Conservation (phyloP, 2,797 vertebrate genomes). For the Thaleichthys pacificus region DNA sequence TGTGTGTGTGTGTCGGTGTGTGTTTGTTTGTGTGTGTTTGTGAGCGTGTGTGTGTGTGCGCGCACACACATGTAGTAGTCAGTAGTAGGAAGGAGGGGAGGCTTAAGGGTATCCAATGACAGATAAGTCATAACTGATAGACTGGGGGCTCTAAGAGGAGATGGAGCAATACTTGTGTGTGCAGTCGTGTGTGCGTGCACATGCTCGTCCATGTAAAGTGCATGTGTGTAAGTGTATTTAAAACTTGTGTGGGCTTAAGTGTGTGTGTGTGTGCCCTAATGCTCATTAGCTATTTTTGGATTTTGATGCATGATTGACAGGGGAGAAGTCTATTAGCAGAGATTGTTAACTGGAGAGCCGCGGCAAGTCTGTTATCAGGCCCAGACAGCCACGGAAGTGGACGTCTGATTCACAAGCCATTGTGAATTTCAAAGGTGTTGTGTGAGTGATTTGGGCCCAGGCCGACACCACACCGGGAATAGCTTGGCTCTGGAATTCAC, state of each 20-base stretch:
- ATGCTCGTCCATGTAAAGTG: slow-evolving; percentile 12
- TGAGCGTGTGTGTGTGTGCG: background rate
- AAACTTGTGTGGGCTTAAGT: slow-evolving; percentile 32
- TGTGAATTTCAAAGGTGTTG: slow-evolving; percentile 82
- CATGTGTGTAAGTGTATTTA: slow-evolving; percentile 8
- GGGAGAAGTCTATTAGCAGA: slow-evolving; percentile 82
- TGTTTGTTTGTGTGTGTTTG: slow-evolving; percentile 1
- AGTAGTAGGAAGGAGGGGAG: background rate
- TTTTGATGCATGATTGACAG: slow-evolving; percentile 79
- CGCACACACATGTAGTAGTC: background rate
- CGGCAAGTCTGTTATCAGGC: slow-evolving; percentile 78
- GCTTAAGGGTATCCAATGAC: slow-evolving; percentile 22
- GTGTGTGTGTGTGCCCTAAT: slow-evolving; percentile 10
- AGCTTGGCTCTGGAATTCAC: slow-evolving; percentile 58
- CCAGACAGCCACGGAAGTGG: slow-evolving; percentile 76
- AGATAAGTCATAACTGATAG: slow-evolving; percentile 42
- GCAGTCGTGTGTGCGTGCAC: slow-evolving; percentile 3
- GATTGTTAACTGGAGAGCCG: slow-evolving; percentile 76
- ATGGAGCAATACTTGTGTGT: slow-evolving; percentile 9
- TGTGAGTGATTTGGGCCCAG: slow-evolving; percentile 74
- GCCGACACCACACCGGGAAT: slow-evolving; percentile 59
- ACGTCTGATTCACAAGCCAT: slow-evolving; percentile 74
- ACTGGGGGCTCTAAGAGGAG: slow-evolving; percentile 5
- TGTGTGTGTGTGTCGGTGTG: background rate
- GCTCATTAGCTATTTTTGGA: slow-evolving; percentile 64